phyloP scores from a whole-genome alignment of 2,888 invertebrate genomes.

The Coenonympha arcania region DNA sequence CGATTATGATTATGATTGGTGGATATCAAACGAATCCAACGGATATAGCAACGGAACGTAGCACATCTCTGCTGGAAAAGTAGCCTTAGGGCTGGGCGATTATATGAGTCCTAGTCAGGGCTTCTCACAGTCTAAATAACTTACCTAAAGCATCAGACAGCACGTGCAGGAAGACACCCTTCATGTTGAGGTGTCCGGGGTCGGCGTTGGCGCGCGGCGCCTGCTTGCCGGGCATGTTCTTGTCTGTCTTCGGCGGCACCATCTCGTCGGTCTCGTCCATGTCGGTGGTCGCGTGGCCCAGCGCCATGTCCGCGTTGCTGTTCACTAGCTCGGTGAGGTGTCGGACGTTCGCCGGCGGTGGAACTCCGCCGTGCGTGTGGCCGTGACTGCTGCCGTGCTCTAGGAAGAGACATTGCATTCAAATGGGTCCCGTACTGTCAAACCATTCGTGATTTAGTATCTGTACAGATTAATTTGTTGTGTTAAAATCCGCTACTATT shows the following conservation, averaged over 20 bases:
- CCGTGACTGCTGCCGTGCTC: slow-evolving; percentile 83
- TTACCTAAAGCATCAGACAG: slow-evolving; percentile 96
- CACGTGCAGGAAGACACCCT: slow-evolving; percentile 99
- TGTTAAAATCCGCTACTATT: too few species aligned
- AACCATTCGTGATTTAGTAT: too few species aligned
- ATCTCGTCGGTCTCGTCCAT: slow-evolving; percentile 66
- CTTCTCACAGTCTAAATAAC: slow-evolving; percentile 29
- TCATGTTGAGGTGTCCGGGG: slow-evolving; percentile 96
- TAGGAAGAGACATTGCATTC: too few species aligned
- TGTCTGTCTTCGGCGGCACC: slow-evolving; percentile 54
- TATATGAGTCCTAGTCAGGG: background rate
- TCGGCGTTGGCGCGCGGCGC: slow-evolving; percentile 56
- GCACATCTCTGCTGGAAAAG: too few species aligned
- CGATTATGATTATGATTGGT: too few species aligned
- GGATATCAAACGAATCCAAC: too few species aligned
- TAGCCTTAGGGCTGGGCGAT: background rate
- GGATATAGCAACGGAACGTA: too few species aligned
- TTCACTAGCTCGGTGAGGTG: slow-evolving; percentile 66
- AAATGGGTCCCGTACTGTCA: too few species aligned
- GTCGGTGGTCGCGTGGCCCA: slow-evolving; percentile 62
- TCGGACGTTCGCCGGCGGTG: slow-evolving; percentile 63
- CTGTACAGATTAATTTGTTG: too few species aligned
- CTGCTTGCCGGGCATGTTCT: slow-evolving; percentile 48
- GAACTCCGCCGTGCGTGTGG: slow-evolving; percentile 77
- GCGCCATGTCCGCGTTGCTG: slow-evolving; percentile 66